Base-by-base conservation (phyloP, 2,888 invertebrate genomes). In the Polyommatus icarus region DNA sequence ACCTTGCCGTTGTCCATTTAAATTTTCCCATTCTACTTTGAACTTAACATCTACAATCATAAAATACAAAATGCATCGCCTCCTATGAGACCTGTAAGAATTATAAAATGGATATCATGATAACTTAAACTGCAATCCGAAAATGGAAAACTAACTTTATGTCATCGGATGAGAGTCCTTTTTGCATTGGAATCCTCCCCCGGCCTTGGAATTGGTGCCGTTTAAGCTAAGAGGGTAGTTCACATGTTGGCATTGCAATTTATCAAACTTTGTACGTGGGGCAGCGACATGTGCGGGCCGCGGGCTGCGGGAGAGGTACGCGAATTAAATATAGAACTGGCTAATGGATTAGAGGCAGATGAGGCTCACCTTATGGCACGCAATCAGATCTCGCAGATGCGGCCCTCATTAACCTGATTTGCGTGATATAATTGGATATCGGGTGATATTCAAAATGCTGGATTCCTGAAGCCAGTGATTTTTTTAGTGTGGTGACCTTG, bases 171-270 rank as follows among this genome's bases (percentile, higher is more conserved):
- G 80, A 86, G 79, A 84, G 83, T 84, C 80, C 76, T 81, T 77
- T 83, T 85, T 89, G 24, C 80, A 36, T 78, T 80, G 82, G 8
- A 7, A 36, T 5, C 2, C 40, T 18, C 6, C 59, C 83, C 81
- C 82, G 84, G 83, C 83, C 84, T 81, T 82, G 83, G 83, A 87
- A 84, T 83, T 85, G 86, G 88, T 85, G 86, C 88, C 90, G 92
- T 90, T 92, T 91, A 91, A 90, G 91, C 90, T 89, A 89, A 92
- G 92, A 93, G 93, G 93, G 93, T 92, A 93, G 92, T 92, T 93
- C 92, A 87, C 93, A 92, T 93, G 93, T 93, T 90, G 91, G 89
- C 91, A 89, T 87, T 88, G 90, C 92, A 89, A 93, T 93, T 93
- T 93, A 93, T 93, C 93, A 93, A 93, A 93, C 92, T 93, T 91